These are phyloP conservation scores for Odocoileus virginianus DNA, from an alignment of 2,113 vertebrate genomes.

Conservation along the genomic window DNA sequence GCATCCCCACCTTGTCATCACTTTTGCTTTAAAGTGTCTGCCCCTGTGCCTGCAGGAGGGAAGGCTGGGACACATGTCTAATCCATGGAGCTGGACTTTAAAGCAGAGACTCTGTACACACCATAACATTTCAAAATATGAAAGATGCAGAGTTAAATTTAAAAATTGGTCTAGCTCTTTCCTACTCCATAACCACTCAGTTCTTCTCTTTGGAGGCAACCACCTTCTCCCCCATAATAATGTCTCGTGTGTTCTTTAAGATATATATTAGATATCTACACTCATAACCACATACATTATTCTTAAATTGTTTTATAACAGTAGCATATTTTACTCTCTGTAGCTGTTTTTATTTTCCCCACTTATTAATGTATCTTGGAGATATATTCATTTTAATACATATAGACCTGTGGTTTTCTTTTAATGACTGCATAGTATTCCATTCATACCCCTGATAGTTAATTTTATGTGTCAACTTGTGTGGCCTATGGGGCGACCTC, in stretches of 20 bases:
- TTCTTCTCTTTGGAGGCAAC: neutral
- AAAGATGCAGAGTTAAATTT: neutral
- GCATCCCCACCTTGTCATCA: neutral
- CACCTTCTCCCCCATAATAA: neutral
- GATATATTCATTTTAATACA: neutral
- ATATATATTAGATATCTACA: neutral
- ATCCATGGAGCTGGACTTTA: neutral
- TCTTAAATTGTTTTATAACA: neutral
- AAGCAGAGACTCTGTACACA: neutral
- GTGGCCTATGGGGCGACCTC: neutral
- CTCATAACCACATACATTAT: neutral
- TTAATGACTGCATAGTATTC: neutral
- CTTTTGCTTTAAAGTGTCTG: neutral
- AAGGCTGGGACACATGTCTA: neutral
- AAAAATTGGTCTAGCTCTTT: neutral
- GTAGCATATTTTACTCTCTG: neutral
- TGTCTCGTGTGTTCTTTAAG: neutral
- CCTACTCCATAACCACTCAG: neutral
- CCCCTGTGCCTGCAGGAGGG: too few species aligned
- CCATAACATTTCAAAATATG: neutral
- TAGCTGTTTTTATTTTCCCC: neutral
- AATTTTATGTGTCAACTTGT: neutral
- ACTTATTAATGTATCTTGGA: neutral
- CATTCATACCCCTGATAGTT: neutral
- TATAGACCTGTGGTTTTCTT: neutral